These are phyloP conservation scores for Neuroterus valhalla DNA, from an alignment of 1,140 invertebrate genomes.

Conservation along the genomic window DNA sequence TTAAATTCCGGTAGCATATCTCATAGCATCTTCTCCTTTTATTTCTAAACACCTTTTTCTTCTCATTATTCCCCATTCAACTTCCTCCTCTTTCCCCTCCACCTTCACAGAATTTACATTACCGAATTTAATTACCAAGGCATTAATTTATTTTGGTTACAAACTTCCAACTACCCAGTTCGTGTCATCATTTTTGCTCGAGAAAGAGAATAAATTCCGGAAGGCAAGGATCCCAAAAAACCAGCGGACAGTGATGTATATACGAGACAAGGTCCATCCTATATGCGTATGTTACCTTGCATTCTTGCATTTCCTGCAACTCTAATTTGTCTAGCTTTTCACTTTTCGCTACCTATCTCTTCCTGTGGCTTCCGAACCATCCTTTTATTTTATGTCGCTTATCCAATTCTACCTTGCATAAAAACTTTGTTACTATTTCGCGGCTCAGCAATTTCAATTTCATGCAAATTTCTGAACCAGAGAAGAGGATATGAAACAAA, in stretches of 20 bases:
- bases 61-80: too few relatives aligned
- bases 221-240: slow-evolving; percentile 9
- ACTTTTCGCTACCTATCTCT: not conserved
- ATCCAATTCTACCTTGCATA: slow-evolving; percentile 26
- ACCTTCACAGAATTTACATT: not conserved
- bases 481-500: not conserved
- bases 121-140: not conserved
- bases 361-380: slow-evolving; percentile 13
- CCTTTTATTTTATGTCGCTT: slow-evolving; percentile 29
- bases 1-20: too few relatives aligned
- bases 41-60: too few relatives aligned
- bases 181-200: not conserved
- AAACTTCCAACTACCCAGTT: not conserved
- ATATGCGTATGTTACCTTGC: slow-evolving; percentile 9
- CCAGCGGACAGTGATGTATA: slow-evolving; percentile 24
- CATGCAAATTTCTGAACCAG: slow-evolving; percentile 13
- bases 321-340: slow-evolving; percentile 19
- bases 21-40: too few relatives aligned
- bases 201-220: not conserved
- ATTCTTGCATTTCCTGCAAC: slow-evolving; percentile 7
- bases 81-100: too few relatives aligned
- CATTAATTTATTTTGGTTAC: slow-evolving; percentile 13
- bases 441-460: not conserved
- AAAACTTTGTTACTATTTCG: slow-evolving; percentile 9
- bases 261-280: slow-evolving; percentile 20